phyloP scores from a whole-genome alignment of 1,140 invertebrate genomes.

The Colletes gigas region DNA sequence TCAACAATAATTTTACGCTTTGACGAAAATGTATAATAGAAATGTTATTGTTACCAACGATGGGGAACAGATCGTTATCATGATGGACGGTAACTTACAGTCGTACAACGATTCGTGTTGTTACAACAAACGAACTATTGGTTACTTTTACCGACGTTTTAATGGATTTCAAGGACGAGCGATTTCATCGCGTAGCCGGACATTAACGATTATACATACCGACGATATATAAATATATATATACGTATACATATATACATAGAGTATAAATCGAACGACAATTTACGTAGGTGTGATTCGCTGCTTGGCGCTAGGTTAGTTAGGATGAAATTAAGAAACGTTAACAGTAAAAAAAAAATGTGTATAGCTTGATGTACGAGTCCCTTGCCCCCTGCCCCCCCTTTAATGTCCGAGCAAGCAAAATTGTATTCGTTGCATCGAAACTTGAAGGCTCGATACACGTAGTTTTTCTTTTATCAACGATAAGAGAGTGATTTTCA shows the following conservation, averaged over 20 bases:
- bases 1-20: slow-evolving; percentile 29
- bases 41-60: slow-evolving; percentile 11
- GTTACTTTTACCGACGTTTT: neutral
- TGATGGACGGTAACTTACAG: neutral
- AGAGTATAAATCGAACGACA: slow-evolving; percentile 51
- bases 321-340: slow-evolving; percentile 68
- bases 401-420: slow-evolving; percentile 29
- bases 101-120: slow-evolving; percentile 5
- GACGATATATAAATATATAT: slow-evolving; percentile 34
- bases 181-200: slow-evolving; percentile 36
- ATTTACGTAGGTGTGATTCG: slow-evolving; percentile 60
- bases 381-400: neutral
- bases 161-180: slow-evolving; percentile 47
- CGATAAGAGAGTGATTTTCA: slow-evolving; percentile 31
- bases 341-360: slow-evolving; percentile 62
- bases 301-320: slow-evolving; percentile 67
- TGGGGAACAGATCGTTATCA: neutral
- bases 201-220: slow-evolving; percentile 48
- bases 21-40: slow-evolving; percentile 26
- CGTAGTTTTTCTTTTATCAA: slow-evolving; percentile 25
- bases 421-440: slow-evolving; percentile 47
- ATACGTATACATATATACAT: slow-evolving; percentile 40
- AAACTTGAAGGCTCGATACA: slow-evolving; percentile 8
- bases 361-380: slow-evolving; percentile 69
- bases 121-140: slow-evolving; percentile 5